Base-by-base conservation (phyloP, 2,113 vertebrate species). In the Noturus placidus region DNA sequence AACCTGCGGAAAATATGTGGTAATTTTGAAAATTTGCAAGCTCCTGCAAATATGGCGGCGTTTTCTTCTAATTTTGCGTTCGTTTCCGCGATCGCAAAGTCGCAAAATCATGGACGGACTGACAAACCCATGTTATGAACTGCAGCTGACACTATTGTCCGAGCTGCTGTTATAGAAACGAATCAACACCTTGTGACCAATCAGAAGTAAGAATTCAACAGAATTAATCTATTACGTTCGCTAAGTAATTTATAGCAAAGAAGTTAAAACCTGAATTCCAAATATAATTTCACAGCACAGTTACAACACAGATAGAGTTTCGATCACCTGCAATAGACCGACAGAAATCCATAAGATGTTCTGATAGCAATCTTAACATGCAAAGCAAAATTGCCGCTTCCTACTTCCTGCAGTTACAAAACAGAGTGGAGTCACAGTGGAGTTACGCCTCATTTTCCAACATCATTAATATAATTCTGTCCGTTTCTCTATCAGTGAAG, bases 311-410 rank as follows among this genome's bases (percentile, higher is more conserved):
- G 50, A 52, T 27, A 7, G 9, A 0, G 1, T 25, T 59, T 56
- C 42, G 33, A 69, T 67, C 30, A 5, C 2, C 38, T 33, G 19
- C 17, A 82, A 2, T 27, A 14, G 38, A 59, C 25, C 35, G 1
- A 57, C 56, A 38, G 11, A 6, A 54, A 54, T 19, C 46, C 82
- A 33, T 22, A 22, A 3, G 46, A 85, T 35, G 56, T 86, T 54
- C 61, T 30, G 15, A 79, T 70, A 54, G 52, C 52, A 46, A 54
- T 56, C 56, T 13, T 38, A 56, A 69, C 82, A 88, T 87, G 87
- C 76, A 90, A 90, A 90, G 70, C 46, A 33, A 46, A 63, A 33
- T 3, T 3, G 17, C 63, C 46, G 54, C 65, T 83, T 84, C 83
- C 87, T 83, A 25, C 72, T 82, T 88, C 81, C 87, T 84, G 65